phyloP scores from a whole-genome alignment of 2,888 invertebrate species.

The Platycheirus rosarum region DNA sequence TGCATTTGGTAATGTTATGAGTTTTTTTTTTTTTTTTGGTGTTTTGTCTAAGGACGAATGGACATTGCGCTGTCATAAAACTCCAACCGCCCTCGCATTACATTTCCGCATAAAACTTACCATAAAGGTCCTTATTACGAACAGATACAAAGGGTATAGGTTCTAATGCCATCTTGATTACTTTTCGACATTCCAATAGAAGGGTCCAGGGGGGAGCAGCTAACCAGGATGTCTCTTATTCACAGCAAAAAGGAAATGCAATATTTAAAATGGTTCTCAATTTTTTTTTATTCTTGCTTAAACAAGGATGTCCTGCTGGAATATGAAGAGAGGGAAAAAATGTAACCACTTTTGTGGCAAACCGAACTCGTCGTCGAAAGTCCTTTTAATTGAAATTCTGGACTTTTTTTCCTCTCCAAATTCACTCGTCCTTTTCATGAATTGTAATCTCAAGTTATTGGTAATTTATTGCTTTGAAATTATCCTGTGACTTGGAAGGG shows the following conservation, averaged over 20 bases:
- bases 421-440: constrained; percentile 19
- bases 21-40: background rate
- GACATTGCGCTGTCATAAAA: constrained; percentile 41
- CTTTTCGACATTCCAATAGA: constrained; percentile 42
- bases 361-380: constrained; percentile 36
- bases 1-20: constrained; percentile 53
- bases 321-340: constrained; percentile 8
- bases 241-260: constrained; percentile 34
- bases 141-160: constrained; percentile 11
- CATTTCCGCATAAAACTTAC: constrained; percentile 16
- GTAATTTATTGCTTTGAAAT: constrained; percentile 47
- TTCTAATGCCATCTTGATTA: constrained; percentile 67
- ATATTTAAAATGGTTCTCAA: constrained; percentile 47
- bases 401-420: background rate
- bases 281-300: constrained; percentile 8
- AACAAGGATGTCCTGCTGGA: constrained; percentile 26
- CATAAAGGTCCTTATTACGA: constrained; percentile 25
- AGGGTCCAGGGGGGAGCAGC: background rate
- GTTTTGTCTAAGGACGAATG: background rate
- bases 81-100: constrained; percentile 5
- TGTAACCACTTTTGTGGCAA: constrained; percentile 30
- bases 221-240: constrained; percentile 20
- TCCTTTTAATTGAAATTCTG: constrained; percentile 64
- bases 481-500: constrained; percentile 44
- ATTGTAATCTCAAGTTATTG: constrained; percentile 54